Base-by-base conservation (phyloP, 2,113 vertebrate genomes). In the Pteronura brasiliensis region DNA sequence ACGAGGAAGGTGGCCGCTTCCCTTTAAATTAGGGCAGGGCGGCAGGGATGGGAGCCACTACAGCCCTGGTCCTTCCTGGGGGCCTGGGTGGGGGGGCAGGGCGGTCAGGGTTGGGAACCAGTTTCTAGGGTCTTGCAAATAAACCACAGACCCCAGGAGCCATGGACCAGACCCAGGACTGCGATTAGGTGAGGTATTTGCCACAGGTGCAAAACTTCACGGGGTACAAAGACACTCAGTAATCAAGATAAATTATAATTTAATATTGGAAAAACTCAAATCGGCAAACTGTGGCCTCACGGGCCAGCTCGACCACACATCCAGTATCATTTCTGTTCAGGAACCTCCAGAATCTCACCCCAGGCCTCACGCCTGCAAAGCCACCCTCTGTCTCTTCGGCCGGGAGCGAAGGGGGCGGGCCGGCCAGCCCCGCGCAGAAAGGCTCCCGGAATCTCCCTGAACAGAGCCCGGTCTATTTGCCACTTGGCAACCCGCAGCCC, bases 391-490 rank as follows among this genome's bases (percentile, higher is more conserved):
- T 7, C n/a, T 27, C 12, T 82, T 44, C 4, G 4, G 81, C 92
- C 6, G 39, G 59, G 25, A 63, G 77, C 47, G 25, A 52, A 44
- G 39, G n/a, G 8, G 29, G 23, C 7, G 14, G 67, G 31, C 11
- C 7, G 15, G 42, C 10, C 21, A 17, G 36, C 84, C 63, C 61
- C 0, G 13, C 67, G n/a, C 52, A 14, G 36, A 88, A 81, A 74
- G 76, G 25, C 81, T 92, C 59, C 92, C 79, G 12, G 88, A 86
- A 69, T n/a, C 91, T 82, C 86, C 55, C 67, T 39, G 97, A 96
- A 97, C 97, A 98, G 63, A 97, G 96, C 77, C 11, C 0, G 4
- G 92, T 81, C 97, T 98, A 90, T 97, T 84, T 9, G 92, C 90
- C 86, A 21, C 96, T 97, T 97, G 97, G 97, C 97, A 97, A 69